phyloP scores from a whole-genome alignment of 2,113 vertebrate species.

The Heliornis fulica region DNA sequence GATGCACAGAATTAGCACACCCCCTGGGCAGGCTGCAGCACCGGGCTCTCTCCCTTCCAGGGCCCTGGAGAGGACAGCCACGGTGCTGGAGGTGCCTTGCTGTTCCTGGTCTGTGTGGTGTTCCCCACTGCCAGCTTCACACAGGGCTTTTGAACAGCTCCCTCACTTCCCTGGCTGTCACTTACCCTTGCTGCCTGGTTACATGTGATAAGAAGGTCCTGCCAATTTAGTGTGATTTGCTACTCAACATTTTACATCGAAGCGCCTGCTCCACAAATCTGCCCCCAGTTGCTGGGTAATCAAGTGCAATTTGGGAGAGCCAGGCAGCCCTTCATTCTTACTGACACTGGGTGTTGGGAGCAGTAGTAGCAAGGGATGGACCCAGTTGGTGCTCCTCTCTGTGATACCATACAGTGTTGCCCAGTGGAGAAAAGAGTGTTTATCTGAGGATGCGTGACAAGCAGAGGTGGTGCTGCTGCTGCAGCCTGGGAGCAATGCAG shows the following conservation, averaged over 20 bases:
- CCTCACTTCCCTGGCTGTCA: not conserved
- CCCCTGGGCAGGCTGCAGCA: not conserved
- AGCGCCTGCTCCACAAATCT: not conserved
- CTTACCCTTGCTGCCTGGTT: rapidly evolving
- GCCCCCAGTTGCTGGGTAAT: not conserved
- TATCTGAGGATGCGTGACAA: rapidly evolving
- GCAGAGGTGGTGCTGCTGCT: not conserved
- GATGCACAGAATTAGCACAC: not conserved
- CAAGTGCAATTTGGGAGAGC: rapidly evolving
- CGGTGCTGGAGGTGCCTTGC: not conserved
- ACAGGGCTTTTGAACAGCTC: not conserved
- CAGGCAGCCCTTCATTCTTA: not conserved
- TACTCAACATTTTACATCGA: not conserved
- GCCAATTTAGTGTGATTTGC: not conserved
- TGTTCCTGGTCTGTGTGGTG: not conserved
- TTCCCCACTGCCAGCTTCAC: not conserved
- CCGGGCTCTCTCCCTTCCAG: not conserved
- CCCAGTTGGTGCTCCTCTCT: not conserved
- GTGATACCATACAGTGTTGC: not conserved
- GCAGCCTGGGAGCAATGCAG: rapidly evolving
- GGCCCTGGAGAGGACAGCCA: not conserved
- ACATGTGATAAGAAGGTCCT: not conserved
- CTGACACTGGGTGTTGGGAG: not conserved
- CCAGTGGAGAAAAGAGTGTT: not conserved
- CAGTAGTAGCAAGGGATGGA: not conserved